phyloP scores from a whole-genome alignment of 2,113 vertebrate genomes.

The Electrona antarctica region DNA sequence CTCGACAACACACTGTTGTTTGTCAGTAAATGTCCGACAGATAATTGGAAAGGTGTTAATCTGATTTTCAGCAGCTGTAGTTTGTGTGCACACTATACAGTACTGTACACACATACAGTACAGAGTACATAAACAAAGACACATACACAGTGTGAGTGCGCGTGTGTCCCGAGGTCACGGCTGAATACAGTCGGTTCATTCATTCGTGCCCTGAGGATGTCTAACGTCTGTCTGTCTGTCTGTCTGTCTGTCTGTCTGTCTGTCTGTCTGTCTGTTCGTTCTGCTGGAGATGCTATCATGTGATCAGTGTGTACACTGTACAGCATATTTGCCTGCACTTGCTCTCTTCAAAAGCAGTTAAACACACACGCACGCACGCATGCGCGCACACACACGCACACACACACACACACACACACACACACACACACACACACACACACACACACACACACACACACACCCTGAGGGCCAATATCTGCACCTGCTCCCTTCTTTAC shows the following conservation, averaged over 20 bases:
- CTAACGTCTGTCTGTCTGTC: conserved; percentile 48
- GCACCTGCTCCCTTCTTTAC: conserved; percentile 69
- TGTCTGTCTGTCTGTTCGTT: conserved; percentile 56
- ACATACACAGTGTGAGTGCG: background rate
- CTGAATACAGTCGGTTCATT: background rate
- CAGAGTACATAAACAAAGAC: background rate
- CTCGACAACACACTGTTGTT: too few species aligned
- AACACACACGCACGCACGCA: conserved; percentile 6
- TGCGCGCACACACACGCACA: conserved; percentile 12
- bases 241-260: conserved; percentile 45
- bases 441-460: conserved; percentile 11
- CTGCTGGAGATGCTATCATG: conserved; percentile 55
- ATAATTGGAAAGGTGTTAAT: too few species aligned
- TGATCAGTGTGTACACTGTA: conserved; percentile 35
- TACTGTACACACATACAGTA: too few species aligned
- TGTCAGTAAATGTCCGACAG: too few species aligned
- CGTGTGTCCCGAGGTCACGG: background rate
- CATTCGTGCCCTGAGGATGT: conserved; percentile 38
- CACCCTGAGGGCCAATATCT: conserved; percentile 46
- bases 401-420: conserved; percentile 19
- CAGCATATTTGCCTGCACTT: conserved; percentile 47
- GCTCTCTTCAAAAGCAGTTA: conserved; percentile 53
- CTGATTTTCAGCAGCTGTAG: too few species aligned
- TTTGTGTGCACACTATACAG: too few species aligned
- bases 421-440: conserved; percentile 14